Conservation (phyloP, 1,140 invertebrate species). For the Choristoneura fumiferana region DNA sequence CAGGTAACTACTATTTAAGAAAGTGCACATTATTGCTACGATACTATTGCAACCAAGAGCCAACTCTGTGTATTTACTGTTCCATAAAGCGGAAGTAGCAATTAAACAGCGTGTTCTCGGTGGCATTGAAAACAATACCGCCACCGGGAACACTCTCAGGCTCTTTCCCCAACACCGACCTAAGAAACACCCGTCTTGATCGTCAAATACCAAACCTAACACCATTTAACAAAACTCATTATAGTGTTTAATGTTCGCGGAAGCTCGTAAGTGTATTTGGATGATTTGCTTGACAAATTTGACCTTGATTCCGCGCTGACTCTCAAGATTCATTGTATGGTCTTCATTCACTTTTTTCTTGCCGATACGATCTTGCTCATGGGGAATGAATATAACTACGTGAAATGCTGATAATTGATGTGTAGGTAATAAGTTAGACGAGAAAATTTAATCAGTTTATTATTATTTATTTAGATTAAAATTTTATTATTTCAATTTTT, state of each 20-base stretch:
- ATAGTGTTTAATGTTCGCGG: background rate
- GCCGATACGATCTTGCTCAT: conserved; percentile 31
- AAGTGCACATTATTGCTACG: no score
- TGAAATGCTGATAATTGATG: conserved; percentile 2
- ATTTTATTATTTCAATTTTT: no score
- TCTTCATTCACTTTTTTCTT: conserved; percentile 60
- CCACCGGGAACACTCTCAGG: conserved; percentile 59
- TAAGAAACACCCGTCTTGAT: conserved; percentile 1
- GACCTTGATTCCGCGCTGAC: conserved; percentile 55
- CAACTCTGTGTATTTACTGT: no score
- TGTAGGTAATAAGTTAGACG: background rate
- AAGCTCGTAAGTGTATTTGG: conserved; percentile 36
- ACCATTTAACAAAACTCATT: conserved; percentile 15
- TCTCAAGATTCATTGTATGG: conserved; percentile 48
- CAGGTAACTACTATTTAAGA: no score
- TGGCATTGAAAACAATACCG: conserved; percentile 66
- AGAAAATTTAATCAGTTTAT: no score
- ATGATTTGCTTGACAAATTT: conserved; percentile 55
- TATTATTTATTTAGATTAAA: no score
- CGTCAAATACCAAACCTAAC: background rate
- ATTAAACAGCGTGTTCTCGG: conserved; percentile 58
- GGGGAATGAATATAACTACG: conserved; percentile 11
- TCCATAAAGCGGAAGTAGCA: conserved; percentile 56
- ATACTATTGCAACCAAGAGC: no score
- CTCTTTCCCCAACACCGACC: conserved; percentile 41